phyloP scores from a whole-genome alignment of 2,888 invertebrate genomes.

The Trachelus tabidus region DNA sequence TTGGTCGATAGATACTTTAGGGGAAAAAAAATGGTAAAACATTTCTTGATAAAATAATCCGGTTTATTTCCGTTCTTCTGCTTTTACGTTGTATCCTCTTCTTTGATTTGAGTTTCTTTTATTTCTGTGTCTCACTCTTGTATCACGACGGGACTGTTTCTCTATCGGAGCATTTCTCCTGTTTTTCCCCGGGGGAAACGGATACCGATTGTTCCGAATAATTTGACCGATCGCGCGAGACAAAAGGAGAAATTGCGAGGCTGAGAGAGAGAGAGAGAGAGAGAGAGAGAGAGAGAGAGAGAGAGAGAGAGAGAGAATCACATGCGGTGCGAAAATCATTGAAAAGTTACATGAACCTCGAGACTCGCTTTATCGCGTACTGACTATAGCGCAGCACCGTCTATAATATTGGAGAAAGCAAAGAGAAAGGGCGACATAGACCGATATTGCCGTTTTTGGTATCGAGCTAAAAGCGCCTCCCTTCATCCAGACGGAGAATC shows the following conservation, averaged over 20 bases:
- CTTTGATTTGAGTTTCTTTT: background rate
- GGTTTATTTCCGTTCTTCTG: background rate
- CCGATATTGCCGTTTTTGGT: background rate
- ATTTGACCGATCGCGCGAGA: background rate
- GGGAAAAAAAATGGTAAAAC: background rate
- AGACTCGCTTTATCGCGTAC: background rate
- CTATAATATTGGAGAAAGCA: background rate
- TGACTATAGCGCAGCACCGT: background rate
- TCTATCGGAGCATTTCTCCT: background rate
- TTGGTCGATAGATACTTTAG: background rate
- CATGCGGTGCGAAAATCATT: background rate
- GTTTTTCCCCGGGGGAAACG: background rate
- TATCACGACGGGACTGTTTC: background rate
- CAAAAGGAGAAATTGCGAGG: background rate
- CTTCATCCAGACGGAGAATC: background rate
- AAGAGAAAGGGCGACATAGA: background rate
- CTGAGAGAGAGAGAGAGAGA: background rate
- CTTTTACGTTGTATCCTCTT: background rate
- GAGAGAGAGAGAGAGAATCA: no score
- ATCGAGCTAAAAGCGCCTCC: background rate
- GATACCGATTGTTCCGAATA: background rate
- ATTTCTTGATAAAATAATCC: background rate
- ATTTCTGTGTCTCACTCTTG: background rate
- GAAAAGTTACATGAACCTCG: background rate
- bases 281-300: no score